These are phyloP conservation scores for Leptinotarsa texana DNA, from an alignment of 1,140 invertebrate genomes.

Conservation along the genomic window DNA sequence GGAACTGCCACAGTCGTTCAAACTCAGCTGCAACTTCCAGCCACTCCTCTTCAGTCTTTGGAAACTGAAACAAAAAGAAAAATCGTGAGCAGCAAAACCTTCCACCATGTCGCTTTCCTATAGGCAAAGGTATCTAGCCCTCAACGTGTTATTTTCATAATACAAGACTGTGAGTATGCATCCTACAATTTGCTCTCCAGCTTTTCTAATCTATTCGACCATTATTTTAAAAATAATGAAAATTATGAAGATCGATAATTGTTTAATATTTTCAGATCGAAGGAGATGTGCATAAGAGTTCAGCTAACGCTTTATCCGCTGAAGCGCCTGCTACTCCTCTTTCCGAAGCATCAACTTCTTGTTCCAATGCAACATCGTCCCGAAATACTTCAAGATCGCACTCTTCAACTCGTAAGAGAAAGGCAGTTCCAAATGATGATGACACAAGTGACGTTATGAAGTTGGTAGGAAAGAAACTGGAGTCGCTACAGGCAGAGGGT, in stretches of 20 bases:
- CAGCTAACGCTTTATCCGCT: slow-evolving; percentile 11
- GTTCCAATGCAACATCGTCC: slow-evolving; percentile 11
- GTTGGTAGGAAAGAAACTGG: too few species aligned
- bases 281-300: slow-evolving; percentile 16
- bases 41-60: not conserved
- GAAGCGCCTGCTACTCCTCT: slow-evolving; percentile 22
- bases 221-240: slow-evolving; percentile 4
- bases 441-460: not conserved
- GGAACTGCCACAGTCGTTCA: not conserved
- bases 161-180: too few species aligned
- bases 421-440: not conserved
- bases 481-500: not conserved
- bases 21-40: too few species aligned
- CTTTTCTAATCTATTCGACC: too few species aligned
- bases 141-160: too few species aligned
- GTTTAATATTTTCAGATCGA: slow-evolving; percentile 19
- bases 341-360: slow-evolving; percentile 16
- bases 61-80: slow-evolving; percentile 24
- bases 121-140: too few species aligned
- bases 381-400: slow-evolving; percentile 2
- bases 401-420: too few species aligned
- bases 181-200: too few species aligned
- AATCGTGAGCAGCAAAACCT: too few species aligned
- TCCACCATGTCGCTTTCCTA: too few species aligned
- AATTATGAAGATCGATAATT: slow-evolving; percentile 16